Evolutionary conservation across 2,113 vertebrate species (phyloP).

Genomic region (Cyanocitta stelleri): DNA sequence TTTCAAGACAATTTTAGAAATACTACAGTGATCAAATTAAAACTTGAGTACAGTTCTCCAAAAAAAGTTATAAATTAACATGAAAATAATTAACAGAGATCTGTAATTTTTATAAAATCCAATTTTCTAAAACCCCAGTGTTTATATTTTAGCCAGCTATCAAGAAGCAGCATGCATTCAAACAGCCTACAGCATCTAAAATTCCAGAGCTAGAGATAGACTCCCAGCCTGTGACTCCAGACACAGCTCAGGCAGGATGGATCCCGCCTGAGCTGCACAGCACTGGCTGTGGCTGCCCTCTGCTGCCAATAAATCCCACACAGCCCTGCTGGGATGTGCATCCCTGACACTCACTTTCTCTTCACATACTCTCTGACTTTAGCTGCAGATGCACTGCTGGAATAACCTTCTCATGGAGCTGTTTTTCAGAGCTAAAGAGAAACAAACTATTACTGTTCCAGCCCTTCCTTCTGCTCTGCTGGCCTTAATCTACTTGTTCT

Average conservation of each 20-base stretch:
- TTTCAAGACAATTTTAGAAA: neutral
- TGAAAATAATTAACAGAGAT: neutral
- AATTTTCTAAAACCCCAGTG: neutral
- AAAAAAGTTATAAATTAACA: neutral
- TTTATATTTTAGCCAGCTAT: neutral
- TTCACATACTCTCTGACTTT: rapidly evolving
- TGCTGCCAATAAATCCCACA: neutral
- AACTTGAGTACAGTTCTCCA: neutral
- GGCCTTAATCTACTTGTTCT: neutral
- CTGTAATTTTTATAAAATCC: neutral
- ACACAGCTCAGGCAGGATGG: neutral
- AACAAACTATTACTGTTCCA: neutral
- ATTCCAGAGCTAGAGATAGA: no score
- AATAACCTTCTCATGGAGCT: neutral
- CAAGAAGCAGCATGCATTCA: neutral
- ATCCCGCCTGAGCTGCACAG: rapidly evolving
- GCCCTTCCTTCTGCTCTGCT: neutral
- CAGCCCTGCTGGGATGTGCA: neutral
- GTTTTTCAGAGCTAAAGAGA: neutral
- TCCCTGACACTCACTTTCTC: neutral
- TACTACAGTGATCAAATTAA: neutral
- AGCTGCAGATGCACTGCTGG: neutral
- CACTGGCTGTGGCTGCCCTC: slow-evolving; percentile 46
- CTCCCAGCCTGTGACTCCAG: neutral
- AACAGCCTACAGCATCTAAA: neutral